Conservation (phyloP, 2,113 vertebrate species). For the Psophia crepitans region DNA sequence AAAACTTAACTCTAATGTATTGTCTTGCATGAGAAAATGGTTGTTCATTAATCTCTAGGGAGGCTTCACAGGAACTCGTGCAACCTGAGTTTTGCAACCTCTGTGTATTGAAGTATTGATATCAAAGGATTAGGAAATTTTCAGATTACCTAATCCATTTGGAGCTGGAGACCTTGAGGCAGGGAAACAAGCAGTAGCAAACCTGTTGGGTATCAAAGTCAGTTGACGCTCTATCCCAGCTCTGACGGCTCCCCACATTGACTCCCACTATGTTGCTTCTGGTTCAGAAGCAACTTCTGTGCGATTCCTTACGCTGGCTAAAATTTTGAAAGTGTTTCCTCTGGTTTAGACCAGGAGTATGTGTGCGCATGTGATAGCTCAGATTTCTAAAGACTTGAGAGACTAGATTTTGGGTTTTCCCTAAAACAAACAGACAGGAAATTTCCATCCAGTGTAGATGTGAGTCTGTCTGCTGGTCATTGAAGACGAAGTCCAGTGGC, state of each 20-base stretch:
- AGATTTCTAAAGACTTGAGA: not conserved
- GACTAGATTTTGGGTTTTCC: not conserved
- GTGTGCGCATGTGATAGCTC: not conserved
- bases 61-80: fast-evolving
- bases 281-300: not conserved
- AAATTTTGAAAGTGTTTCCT: not conserved
- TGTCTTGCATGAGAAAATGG: not conserved
- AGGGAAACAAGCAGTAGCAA: not conserved
- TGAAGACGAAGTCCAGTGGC: not conserved
- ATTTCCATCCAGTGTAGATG: not conserved
- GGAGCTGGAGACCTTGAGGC: not conserved
- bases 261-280: too few species aligned
- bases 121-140: not conserved
- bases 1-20: not conserved
- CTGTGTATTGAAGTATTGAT: not conserved
- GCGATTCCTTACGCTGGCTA: not conserved
- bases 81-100: not conserved
- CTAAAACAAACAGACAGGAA: not conserved
- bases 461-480: not conserved
- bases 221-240: not conserved
- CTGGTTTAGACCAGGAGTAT: fast-evolving
- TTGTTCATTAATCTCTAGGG: not conserved
- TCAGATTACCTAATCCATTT: not conserved
- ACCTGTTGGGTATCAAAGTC: fast-evolving
- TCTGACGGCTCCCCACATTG: not conserved